Base-by-base conservation (phyloP, 92 coral and sea anemone species). In the Desmophyllum pertusum region DNA sequence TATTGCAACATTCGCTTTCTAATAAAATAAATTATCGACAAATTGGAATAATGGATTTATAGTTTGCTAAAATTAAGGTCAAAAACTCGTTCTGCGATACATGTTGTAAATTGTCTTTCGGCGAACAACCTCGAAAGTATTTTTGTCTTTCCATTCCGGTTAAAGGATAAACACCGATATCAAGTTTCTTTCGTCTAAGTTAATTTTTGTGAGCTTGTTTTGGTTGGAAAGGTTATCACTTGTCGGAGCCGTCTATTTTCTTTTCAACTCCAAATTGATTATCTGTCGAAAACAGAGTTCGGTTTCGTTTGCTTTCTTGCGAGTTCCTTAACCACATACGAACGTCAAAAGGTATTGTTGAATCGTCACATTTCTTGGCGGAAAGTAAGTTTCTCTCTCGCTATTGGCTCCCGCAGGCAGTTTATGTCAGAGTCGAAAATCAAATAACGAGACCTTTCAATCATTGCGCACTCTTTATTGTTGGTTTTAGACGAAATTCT, bases 81-180 rank as follows among this genome's bases (percentile, higher is more conserved):
- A 18, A 55, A 37, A 19, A 14, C 31, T 19, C 55, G 27, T 18
- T 64, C n/a, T 5, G 21, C 11, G 50, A 18, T 41, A 63, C 73
- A 78, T 65, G 9, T 64, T 78, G 59, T 6, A 63, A 78, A 78
- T 41, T 38, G 57, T 30, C 61, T 63, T 78, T 57, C n/a, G 37
- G 6, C 8, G 30, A 21, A 33, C 37, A 7, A 48, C 63, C 71
- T 31, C 10, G 4, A 29, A 61, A 61, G 53, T 61, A 62, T 40
- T 62, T 64, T 35, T 63, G n/a, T n/a, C n/a, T 78, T 41, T 64
- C 23, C 43, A 78, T 33, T 78, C 83, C 73, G 42, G 73, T 33
- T 66, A 9, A 38, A 31, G 27, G 29, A 30, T 78, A 18, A 64
- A 62, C 83, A 64, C 21, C 23, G 41, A 78, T n/a, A n/a, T 78